A percentile compares a stretch with the other conserved stretches of the same genome.
phyloP scores from a whole-genome alignment of 1,140 invertebrate species.

The Lineus longissimus region DNA sequence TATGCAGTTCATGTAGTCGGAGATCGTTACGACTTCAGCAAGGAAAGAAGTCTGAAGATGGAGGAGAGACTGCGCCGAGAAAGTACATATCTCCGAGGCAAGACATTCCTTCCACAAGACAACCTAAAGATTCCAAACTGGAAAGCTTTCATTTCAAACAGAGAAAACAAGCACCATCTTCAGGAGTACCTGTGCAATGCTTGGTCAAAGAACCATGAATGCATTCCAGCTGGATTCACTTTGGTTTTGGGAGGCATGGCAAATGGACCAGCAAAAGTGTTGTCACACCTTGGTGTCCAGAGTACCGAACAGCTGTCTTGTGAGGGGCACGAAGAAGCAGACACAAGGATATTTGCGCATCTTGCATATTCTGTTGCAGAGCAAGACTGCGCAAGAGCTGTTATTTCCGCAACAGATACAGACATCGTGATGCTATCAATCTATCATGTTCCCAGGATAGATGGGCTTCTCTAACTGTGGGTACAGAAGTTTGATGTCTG shows the following conservation, averaged over 20 bases:
- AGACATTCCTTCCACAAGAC: background rate
- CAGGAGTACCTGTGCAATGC: background rate
- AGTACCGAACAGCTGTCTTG: background rate
- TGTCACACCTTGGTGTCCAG: background rate
- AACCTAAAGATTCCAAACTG: background rate
- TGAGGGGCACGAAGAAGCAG: constrained; percentile 1
- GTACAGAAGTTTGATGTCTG: background rate
- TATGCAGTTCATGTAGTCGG: background rate
- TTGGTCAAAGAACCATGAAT: background rate
- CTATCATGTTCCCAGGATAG: background rate
- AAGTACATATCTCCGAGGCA: background rate
- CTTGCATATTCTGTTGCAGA: background rate
- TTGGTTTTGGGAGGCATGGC: background rate
- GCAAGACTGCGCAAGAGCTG: background rate
- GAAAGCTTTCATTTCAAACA: background rate
- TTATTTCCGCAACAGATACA: background rate
- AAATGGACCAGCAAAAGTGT: background rate
- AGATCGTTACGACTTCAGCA: background rate
- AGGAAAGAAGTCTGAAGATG: background rate
- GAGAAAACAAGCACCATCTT: background rate
- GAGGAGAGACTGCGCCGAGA: background rate
- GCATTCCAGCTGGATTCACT: background rate
- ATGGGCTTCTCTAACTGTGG: background rate
- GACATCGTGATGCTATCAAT: background rate
- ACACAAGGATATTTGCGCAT: constrained; percentile 2